These are phyloP conservation scores for Emydura subglobosa DNA, from an alignment of 2,113 vertebrate species.

Conservation along the genomic window DNA sequence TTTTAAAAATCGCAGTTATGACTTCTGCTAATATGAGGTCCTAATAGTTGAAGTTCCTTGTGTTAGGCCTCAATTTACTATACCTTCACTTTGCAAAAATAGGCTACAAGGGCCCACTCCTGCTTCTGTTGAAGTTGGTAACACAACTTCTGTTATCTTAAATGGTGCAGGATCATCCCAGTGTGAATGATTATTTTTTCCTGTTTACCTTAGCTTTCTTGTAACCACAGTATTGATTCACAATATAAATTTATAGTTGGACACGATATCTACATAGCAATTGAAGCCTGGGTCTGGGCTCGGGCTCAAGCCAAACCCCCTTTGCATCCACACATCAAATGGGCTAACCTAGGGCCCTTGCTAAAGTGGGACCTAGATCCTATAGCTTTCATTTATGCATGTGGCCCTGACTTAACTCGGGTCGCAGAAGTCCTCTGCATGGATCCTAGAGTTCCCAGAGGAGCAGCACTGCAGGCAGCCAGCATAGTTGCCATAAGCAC, in stretches of 20 bases:
- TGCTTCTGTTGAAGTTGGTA: background rate
- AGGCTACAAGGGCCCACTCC: background rate
- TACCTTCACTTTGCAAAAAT: background rate
- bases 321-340: background rate
- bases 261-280: background rate
- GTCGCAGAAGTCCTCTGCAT: background rate
- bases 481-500: background rate
- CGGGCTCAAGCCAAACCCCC: background rate
- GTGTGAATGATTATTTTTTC: background rate
- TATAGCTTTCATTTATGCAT: background rate
- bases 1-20: background rate
- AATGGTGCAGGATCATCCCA: background rate
- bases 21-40: background rate
- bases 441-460: background rate
- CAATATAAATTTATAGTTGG: fast-evolving
- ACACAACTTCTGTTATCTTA: background rate
- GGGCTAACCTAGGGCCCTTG: background rate
- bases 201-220: background rate
- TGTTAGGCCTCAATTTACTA: background rate
- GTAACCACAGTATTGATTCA: background rate
- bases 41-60: background rate
- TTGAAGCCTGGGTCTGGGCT: background rate
- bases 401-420: background rate
- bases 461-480: background rate
- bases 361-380: background rate